Percentiles rank a stretch among this genome's conserved stretches.
These are phyloP conservation scores for Eugnorisma glareosa DNA, from an alignment of 2,888 invertebrate species.

Conservation along the genomic window DNA sequence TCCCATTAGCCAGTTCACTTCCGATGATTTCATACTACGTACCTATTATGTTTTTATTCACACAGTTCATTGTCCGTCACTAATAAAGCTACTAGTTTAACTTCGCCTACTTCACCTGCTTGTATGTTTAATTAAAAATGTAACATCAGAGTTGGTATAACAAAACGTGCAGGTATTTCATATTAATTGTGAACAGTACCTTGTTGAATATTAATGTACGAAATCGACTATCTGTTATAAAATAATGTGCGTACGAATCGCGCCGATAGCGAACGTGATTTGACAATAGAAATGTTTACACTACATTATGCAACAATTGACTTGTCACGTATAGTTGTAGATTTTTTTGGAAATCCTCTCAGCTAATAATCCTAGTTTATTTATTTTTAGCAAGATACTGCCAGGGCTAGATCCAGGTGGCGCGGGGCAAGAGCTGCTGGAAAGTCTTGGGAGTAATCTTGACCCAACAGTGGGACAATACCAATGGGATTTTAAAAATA, in stretches of 20 bases:
- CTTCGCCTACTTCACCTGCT: conserved; percentile 4
- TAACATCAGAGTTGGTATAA: conserved; percentile 42
- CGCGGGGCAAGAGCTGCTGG: background rate
- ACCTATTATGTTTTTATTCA: conserved; percentile 13
- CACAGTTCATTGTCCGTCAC: conserved; percentile 21
- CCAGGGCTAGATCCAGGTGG: too few species aligned
- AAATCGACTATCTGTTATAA: conserved; percentile 61
- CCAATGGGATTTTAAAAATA: background rate
- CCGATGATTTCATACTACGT: conserved; percentile 18
- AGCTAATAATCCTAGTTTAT: background rate
- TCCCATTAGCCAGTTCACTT: background rate
- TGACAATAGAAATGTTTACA: conserved; percentile 54
- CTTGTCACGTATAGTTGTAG: background rate
- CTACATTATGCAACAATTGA: conserved; percentile 53
- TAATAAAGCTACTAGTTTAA: conserved; percentile 19
- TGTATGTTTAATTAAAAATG: conserved; percentile 28
- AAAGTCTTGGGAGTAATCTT: background rate
- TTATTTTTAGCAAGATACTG: background rate
- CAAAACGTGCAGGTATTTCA: conserved; percentile 60
- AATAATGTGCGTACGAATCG: conserved; percentile 43
- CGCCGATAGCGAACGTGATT: conserved; percentile 44
- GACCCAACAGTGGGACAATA: background rate
- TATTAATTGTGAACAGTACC: conserved; percentile 52
- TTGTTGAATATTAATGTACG: conserved; percentile 63
- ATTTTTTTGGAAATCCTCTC: background rate